Evolutionary conservation across 2,797 vertebrate genomes (phyloP).

Genomic region (Helarctos malayanus): DNA sequence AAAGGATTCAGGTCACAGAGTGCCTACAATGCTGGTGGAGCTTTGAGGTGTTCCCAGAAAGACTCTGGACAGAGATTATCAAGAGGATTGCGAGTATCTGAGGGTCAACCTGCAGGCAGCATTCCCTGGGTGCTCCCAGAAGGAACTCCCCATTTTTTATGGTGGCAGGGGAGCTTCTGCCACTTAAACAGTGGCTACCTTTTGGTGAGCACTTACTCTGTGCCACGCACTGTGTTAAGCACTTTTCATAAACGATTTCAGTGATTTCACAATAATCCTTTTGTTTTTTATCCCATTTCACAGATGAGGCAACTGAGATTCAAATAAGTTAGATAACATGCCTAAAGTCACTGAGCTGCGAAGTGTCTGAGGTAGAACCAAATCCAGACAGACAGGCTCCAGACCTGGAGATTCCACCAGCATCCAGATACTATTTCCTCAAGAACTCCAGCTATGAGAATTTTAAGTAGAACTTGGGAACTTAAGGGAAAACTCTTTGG

Average conservation of each 20-base stretch:
- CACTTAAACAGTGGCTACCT: background rate
- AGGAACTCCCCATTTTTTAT: background rate
- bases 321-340: background rate
- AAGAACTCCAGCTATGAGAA: background rate
- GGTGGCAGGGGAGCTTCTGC: background rate
- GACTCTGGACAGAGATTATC: background rate
- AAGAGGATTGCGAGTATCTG: background rate
- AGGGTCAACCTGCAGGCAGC: background rate
- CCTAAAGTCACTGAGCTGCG: background rate
- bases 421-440: background rate
- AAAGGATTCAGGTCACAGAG: background rate
- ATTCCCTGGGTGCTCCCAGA: background rate
- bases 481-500: background rate
- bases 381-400: background rate
- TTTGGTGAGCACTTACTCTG: background rate
- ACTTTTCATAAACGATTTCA: background rate
- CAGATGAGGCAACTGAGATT: background rate
- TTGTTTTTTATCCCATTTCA: conserved; percentile 33
- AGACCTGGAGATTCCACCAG: background rate
- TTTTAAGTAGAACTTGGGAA: background rate
- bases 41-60: background rate
- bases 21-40: background rate
- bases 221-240: background rate
- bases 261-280: background rate
- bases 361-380: background rate